phyloP scores from a whole-genome alignment of 2,888 invertebrate genomes.

The Orgyia antiqua region DNA sequence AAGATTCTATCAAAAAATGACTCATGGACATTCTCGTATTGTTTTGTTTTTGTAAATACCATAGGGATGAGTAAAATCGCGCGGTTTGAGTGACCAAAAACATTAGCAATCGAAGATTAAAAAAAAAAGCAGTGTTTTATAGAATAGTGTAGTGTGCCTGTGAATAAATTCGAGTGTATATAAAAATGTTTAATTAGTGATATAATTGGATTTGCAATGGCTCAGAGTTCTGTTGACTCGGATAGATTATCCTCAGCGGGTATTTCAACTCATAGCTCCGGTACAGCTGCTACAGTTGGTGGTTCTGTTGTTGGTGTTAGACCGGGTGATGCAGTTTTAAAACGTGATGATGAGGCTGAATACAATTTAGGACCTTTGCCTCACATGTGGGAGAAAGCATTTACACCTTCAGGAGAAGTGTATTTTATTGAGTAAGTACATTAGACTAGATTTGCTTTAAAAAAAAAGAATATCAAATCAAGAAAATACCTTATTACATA shows the following conservation, averaged over 20 bases:
- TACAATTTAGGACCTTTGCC: constrained; percentile 94
- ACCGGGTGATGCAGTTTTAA: constrained; percentile 53
- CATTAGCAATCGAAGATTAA: constrained; percentile 25
- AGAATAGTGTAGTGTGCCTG: too few species aligned
- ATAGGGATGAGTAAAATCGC: constrained; percentile 53
- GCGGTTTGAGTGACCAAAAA: constrained; percentile 22
- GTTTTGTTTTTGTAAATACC: constrained; percentile 68
- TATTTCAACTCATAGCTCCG: constrained; percentile 70
- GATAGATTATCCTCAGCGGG: constrained; percentile 71
- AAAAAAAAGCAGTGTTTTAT: constrained; percentile 6
- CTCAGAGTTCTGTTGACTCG: constrained; percentile 68
- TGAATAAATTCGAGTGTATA: background rate
- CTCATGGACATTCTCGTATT: constrained; percentile 62
- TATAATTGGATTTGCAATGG: constrained; percentile 40
- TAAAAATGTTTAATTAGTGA: constrained; percentile 16
- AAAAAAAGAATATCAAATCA: too few species aligned
- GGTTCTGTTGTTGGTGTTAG: constrained; percentile 70
- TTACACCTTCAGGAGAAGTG: constrained; percentile 96
- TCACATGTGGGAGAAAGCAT: constrained; percentile 98
- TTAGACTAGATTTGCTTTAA: too few species aligned
- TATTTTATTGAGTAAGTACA: constrained; percentile 96
- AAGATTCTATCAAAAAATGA: constrained; percentile 63
- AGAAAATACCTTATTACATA: too few species aligned
- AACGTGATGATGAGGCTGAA: constrained; percentile 80
- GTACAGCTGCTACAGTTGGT: constrained; percentile 66